Percentiles rank a stretch among this genome's conserved stretches.
phyloP scores from a whole-genome alignment of 2,888 invertebrate genomes.

The Gari tellinella region DNA sequence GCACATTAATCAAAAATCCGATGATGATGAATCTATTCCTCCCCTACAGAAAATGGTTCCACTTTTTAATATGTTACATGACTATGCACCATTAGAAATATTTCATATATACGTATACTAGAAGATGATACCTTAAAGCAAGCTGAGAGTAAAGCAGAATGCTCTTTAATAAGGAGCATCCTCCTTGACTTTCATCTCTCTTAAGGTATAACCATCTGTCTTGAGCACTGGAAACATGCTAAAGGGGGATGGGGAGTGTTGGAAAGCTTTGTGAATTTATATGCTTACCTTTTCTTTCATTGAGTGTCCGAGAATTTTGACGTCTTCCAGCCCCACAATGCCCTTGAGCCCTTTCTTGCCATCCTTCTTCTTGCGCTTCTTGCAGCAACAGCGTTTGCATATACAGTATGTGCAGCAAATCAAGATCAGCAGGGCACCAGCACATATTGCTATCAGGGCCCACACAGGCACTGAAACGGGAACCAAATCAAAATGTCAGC shows the following conservation, averaged over 20 bases:
- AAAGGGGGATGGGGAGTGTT: not conserved
- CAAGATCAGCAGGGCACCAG: slow-evolving; percentile 79
- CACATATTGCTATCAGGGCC: slow-evolving; percentile 82
- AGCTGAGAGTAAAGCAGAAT: too few species aligned
- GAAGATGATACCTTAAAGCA: too few species aligned
- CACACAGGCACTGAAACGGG: slow-evolving; percentile 78
- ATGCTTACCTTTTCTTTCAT: slow-evolving; percentile 97
- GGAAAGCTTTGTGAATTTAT: not conserved
- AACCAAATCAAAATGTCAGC: not conserved
- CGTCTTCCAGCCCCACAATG: slow-evolving; percentile 96
- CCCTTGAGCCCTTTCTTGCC: slow-evolving; percentile 88
- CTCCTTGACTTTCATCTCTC: too few species aligned
- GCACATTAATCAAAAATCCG: too few species aligned
- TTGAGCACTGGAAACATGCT: too few species aligned
- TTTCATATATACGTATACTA: too few species aligned
- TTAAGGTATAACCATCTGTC: too few species aligned
- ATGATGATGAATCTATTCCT: too few species aligned
- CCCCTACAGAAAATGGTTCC: too few species aligned
- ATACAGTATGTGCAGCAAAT: slow-evolving; percentile 81
- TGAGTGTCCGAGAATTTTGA: slow-evolving; percentile 97
- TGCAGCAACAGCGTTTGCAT: slow-evolving; percentile 83
- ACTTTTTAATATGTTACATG: too few species aligned
- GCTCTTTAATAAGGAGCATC: too few species aligned
- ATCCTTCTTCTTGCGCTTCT: slow-evolving; percentile 82
- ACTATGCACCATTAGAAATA: too few species aligned